Percentiles rank a stretch among this genome's conserved stretches.
These are phyloP conservation scores for Hydrotaea cyrtoneurina DNA, from an alignment of 2,888 invertebrate genomes.

Conservation along the genomic window DNA sequence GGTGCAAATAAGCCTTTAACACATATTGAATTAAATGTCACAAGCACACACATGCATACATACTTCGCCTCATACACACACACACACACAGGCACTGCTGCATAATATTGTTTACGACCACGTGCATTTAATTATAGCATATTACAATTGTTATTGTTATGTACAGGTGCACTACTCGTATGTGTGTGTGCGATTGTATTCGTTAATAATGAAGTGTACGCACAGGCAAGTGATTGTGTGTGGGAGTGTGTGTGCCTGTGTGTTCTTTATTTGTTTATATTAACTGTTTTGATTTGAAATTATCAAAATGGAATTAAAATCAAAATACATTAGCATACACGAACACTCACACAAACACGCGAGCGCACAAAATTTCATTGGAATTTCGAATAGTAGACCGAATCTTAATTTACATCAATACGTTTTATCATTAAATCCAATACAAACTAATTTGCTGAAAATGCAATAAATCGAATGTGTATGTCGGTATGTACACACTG, in stretches of 20 bases:
- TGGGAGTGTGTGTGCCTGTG: conserved; percentile 15
- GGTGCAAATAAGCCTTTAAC: conserved; percentile 59
- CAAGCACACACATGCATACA: conserved; percentile 33
- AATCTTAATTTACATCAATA: conserved; percentile 36
- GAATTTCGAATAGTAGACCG: not conserved
- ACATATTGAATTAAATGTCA: conserved; percentile 35
- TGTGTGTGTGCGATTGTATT: not conserved
- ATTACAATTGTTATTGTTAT: conserved; percentile 50
- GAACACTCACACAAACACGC: not conserved
- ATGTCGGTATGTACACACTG: not conserved
- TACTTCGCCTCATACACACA: conserved; percentile 61
- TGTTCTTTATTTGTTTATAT: conserved; percentile 57
- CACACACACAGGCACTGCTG: conserved; percentile 22
- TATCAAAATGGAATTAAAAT: conserved; percentile 60
- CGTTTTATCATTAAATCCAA: conserved; percentile 44
- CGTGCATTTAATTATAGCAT: conserved; percentile 63
- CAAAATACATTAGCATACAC: conserved; percentile 60
- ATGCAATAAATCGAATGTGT: conserved; percentile 21
- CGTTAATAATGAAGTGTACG: conserved; percentile 2
- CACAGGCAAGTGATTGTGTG: not conserved
- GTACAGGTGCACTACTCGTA: not conserved
- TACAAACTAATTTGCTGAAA: conserved; percentile 38
- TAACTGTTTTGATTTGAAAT: conserved; percentile 60
- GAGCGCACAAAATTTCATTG: not conserved
- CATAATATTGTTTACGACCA: conserved; percentile 59